A percentile compares a stretch with the other conserved stretches of the same genome.
phyloP scores from a whole-genome alignment of 2,888 invertebrate species.

The Apamea sordens region DNA sequence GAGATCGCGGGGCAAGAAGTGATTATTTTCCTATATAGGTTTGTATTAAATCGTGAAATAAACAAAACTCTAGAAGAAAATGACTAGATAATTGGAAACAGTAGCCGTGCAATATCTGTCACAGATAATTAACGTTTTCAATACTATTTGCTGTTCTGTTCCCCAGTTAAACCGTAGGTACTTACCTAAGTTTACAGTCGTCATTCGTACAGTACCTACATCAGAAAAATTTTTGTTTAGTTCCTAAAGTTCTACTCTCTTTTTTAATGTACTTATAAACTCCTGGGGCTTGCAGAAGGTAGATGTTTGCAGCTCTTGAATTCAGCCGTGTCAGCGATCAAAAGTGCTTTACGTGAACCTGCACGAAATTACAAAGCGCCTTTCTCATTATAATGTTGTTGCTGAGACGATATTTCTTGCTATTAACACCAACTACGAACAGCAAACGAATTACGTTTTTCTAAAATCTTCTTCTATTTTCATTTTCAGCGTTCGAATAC shows the following conservation, averaged over 20 bases:
- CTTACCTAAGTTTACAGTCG: neutral
- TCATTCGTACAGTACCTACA: neutral
- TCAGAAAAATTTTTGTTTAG: neutral
- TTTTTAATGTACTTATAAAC: neutral
- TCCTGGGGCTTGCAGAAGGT: neutral
- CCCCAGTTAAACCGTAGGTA: neutral
- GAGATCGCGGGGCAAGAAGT: neutral
- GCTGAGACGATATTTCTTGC: slow-evolving; percentile 32
- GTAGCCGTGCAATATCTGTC: neutral
- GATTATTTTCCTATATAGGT: neutral
- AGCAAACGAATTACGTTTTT: neutral
- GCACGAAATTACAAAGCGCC: slow-evolving; percentile 30
- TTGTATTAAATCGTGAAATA: neutral
- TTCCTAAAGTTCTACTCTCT: neutral
- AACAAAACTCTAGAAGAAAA: neutral
- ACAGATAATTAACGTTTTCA: neutral
- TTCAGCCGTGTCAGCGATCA: slow-evolving; percentile 16
- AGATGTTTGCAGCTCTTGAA: slow-evolving; percentile 12
- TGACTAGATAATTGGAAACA: neutral
- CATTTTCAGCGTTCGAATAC: slow-evolving; percentile 84
- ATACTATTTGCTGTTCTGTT: slow-evolving; percentile 8
- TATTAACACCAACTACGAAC: slow-evolving; percentile 2
- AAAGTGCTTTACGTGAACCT: slow-evolving; percentile 11
- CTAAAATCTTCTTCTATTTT: slow-evolving; percentile 31
- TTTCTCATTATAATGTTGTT: slow-evolving; percentile 13